Conservation (phyloP, 1,140 invertebrate species). For the Orchestia grillus region DNA sequence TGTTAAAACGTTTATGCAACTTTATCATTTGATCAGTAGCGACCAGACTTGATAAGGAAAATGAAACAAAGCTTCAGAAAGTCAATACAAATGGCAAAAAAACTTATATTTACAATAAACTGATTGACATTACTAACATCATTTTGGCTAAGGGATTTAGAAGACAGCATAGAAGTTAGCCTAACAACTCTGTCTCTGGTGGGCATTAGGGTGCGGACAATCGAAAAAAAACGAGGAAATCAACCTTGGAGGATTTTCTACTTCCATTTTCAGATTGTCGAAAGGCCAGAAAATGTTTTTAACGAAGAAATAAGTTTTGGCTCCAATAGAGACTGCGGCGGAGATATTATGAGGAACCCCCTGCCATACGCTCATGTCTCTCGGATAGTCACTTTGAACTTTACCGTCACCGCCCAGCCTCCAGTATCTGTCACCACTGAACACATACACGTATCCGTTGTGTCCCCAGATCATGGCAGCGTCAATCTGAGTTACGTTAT, state of each 20-base stretch:
- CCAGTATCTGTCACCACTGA: conserved; percentile 91
- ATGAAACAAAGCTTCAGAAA: not conserved
- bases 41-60: not conserved
- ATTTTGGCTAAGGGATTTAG: not conserved
- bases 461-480: conserved; percentile 92
- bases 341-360: conserved; percentile 74
- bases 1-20: not conserved
- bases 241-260: conserved; percentile 79
- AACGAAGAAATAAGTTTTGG: conserved; percentile 95
- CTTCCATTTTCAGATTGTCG: conserved; percentile 87
- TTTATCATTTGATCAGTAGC: not conserved
- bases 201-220: conserved; percentile 73
- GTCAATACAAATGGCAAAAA: not conserved
- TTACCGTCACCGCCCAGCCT: conserved; percentile 73
- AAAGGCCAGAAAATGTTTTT: conserved; percentile 92
- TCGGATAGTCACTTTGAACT: conserved; percentile 74
- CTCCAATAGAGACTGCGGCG: conserved; percentile 73
- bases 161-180: not conserved
- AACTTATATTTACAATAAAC: not conserved
- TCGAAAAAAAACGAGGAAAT: conserved; percentile 88
- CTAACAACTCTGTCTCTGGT: not conserved
- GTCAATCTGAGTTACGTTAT: conserved; percentile 73
- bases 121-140: not conserved
- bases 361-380: conserved; percentile 75
- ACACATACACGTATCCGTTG: conserved; percentile 74